These are phyloP conservation scores for Papilio xuthus DNA, from an alignment of 1,140 invertebrate species.

Conservation along the genomic window DNA sequence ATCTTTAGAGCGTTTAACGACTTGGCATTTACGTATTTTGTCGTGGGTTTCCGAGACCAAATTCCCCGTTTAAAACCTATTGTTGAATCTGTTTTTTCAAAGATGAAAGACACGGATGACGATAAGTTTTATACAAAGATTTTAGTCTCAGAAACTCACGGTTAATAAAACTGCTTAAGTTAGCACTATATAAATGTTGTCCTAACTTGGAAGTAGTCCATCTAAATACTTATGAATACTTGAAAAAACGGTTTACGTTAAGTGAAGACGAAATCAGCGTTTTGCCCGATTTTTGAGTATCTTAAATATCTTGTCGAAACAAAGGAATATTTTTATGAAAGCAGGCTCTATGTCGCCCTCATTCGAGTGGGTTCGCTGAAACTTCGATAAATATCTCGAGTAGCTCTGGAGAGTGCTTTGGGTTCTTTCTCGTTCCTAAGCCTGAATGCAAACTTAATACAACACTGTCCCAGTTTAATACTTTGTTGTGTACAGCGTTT, in stretches of 20 bases:
- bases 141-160: no score
- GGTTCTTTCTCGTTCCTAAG: background rate
- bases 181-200: background rate
- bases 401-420: slow-evolving; percentile 5
- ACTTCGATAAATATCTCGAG: slow-evolving; percentile 46
- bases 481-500: background rate
- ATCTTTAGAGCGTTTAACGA: no score
- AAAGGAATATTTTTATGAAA: slow-evolving; percentile 35
- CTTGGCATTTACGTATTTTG: background rate
- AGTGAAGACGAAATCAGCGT: background rate
- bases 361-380: slow-evolving; percentile 38
- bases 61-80: no score
- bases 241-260: background rate
- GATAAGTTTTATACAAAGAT: no score
- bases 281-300: background rate
- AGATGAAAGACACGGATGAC: no score
- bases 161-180: background rate
- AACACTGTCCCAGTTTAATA: background rate
- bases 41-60: no score
- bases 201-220: background rate
- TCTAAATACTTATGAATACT: background rate
- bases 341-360: slow-evolving; percentile 11
- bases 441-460: background rate
- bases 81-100: no score
- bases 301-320: slow-evolving; percentile 24